phyloP scores from a whole-genome alignment of 2,888 invertebrate species.

The Drosophila sordidapex region DNA sequence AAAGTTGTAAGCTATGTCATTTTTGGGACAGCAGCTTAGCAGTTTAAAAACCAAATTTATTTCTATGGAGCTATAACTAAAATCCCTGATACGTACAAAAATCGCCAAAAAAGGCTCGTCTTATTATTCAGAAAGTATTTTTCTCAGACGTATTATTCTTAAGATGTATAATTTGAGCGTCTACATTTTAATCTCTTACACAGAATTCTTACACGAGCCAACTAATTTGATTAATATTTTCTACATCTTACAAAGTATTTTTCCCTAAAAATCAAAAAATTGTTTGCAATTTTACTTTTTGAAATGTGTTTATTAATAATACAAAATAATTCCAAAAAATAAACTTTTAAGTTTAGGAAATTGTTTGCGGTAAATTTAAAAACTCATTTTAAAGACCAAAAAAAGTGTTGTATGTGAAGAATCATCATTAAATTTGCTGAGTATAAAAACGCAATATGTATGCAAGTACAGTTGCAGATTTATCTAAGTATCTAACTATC shows the following conservation, averaged over 20 bases:
- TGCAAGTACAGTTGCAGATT: neutral
- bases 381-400: neutral
- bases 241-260: neutral
- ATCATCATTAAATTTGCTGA: neutral
- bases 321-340: neutral
- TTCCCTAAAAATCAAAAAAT: neutral
- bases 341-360: neutral
- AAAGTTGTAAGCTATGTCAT: neutral
- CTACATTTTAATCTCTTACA: neutral
- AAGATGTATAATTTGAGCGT: neutral
- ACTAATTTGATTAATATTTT: neutral
- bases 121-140: too few relatives aligned
- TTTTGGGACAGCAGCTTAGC: neutral
- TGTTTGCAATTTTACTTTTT: neutral
- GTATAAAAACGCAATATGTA: neutral
- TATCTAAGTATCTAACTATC: constrained; percentile 4
- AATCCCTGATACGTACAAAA: neutral
- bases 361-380: neutral
- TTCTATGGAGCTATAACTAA: too few relatives aligned
- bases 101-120: too few relatives aligned
- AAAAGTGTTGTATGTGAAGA: neutral
- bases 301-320: neutral
- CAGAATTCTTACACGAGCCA: neutral
- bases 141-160: too few relatives aligned
- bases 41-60: neutral